Conservation (phyloP, 2,113 vertebrate genomes). For the Tylochromis polylepis region DNA sequence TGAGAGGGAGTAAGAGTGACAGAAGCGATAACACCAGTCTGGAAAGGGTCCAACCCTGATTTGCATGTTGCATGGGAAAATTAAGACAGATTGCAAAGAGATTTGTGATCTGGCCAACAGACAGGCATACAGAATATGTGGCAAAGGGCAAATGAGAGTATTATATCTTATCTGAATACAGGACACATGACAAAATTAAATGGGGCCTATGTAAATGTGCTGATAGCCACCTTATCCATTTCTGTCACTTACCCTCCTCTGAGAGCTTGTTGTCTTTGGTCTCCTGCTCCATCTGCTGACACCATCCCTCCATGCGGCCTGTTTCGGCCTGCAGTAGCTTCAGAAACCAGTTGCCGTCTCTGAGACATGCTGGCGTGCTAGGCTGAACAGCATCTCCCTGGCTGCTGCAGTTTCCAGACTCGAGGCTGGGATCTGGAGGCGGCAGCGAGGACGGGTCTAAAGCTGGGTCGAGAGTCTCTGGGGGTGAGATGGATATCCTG, state of each 20-base stretch:
- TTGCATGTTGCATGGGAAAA: background rate
- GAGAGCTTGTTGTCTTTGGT: conserved; percentile 95
- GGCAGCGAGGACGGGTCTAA: conserved; percentile 94
- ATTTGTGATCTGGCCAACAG: background rate
- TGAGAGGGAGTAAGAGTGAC: background rate
- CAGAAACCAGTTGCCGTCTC: conserved; percentile 96
- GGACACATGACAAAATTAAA: background rate
- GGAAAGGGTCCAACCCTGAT: background rate
- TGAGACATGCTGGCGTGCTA: conserved; percentile 77
- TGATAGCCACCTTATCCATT: background rate
- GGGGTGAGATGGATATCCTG: conserved; percentile 84
- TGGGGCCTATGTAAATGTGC: background rate
- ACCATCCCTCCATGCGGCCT: conserved; percentile 96
- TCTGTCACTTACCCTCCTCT: conserved; percentile 76
- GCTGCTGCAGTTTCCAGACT: conserved; percentile 78
- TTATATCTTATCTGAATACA: background rate
- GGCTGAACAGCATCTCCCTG: conserved; percentile 54
- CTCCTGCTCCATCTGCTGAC: conserved; percentile 98
- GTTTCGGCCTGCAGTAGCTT: conserved; percentile 97
- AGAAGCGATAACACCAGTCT: background rate
- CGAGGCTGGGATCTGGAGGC: conserved; percentile 94
- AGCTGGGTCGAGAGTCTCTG: conserved; percentile 87
- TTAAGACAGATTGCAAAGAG: background rate
- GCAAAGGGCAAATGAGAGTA: background rate
- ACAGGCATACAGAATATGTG: background rate